Evolutionary conservation across 2,797 vertebrate species (phyloP).

Genomic region (Lepilemur septentrionalis): DNA sequence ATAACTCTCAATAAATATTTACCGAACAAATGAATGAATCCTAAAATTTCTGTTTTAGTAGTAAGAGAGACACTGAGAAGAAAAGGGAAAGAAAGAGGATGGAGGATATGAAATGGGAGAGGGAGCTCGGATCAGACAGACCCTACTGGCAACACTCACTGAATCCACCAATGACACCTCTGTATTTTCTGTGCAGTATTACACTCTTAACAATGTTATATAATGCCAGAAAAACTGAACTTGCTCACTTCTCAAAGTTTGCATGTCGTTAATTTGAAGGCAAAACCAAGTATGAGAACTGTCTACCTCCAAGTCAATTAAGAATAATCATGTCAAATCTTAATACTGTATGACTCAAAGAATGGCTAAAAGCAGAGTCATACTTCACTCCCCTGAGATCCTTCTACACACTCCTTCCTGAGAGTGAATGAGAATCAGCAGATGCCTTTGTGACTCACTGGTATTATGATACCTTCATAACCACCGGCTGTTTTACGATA

Average conservation of each 20-base stretch:
- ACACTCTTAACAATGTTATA: background rate
- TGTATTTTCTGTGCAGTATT: background rate
- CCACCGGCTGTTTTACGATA: background rate
- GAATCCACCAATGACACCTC: slow-evolving; percentile 31
- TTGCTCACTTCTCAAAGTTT: slow-evolving; percentile 23
- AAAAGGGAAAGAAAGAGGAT: background rate
- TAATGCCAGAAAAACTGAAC: slow-evolving; percentile 11
- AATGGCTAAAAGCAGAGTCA: background rate
- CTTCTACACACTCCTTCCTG: background rate
- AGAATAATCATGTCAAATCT: slow-evolving; percentile 45
- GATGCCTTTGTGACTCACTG: slow-evolving; percentile 4
- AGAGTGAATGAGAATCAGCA: background rate
- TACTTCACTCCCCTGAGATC: background rate
- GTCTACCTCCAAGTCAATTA: slow-evolving; percentile 36
- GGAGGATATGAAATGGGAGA: background rate
- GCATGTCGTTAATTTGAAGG: slow-evolving; percentile 38
- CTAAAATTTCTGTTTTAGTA: background rate
- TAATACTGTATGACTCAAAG: slow-evolving; percentile 12
- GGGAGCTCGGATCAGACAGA: background rate
- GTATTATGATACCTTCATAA: background rate
- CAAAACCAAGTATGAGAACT: slow-evolving; percentile 30
- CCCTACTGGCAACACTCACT: background rate
- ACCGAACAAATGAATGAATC: background rate
- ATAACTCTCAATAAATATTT: background rate
- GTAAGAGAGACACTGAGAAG: background rate